These are phyloP conservation scores for Caenorhabditis brenneri DNA, from an alignment of 1,140 invertebrate genomes.

Conservation along the genomic window DNA sequence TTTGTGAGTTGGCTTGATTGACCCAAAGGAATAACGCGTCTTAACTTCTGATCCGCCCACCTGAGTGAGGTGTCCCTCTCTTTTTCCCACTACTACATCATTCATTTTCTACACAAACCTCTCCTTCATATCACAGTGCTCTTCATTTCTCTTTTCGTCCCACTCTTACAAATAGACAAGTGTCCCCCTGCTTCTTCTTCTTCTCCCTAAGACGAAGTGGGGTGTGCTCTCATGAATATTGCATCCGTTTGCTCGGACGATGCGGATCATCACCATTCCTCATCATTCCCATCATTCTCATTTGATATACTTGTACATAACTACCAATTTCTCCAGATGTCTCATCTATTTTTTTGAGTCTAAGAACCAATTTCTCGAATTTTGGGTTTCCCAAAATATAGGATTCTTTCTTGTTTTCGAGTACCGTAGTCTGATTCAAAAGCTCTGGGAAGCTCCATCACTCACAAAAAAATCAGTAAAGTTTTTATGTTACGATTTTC, in stretches of 20 bases:
- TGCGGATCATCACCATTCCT: slow-evolving; percentile 26
- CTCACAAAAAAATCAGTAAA: no score
- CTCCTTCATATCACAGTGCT: neutral
- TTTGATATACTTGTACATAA: neutral
- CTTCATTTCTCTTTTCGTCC: neutral
- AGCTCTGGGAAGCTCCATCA: no score
- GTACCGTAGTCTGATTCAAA: no score
- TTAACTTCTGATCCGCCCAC: slow-evolving; percentile 7
- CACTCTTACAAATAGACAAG: neutral
- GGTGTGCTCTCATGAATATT: slow-evolving; percentile 35
- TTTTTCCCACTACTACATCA: neutral
- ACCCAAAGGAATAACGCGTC: no score
- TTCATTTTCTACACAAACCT: neutral
- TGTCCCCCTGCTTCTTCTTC: neutral
- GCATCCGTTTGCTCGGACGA: neutral
- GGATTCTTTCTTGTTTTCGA: no score
- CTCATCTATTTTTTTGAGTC: neutral
- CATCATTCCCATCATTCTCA: neutral
- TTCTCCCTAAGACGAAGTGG: neutral
- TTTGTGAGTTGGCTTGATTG: no score
- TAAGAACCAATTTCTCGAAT: no score
- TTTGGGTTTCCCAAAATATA: no score
- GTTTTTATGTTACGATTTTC: no score
- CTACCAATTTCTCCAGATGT: neutral
- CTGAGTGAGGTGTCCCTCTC: neutral